Conservation (phyloP, 1,140 invertebrate genomes). For the Parasteatoda tepidariorum region DNA sequence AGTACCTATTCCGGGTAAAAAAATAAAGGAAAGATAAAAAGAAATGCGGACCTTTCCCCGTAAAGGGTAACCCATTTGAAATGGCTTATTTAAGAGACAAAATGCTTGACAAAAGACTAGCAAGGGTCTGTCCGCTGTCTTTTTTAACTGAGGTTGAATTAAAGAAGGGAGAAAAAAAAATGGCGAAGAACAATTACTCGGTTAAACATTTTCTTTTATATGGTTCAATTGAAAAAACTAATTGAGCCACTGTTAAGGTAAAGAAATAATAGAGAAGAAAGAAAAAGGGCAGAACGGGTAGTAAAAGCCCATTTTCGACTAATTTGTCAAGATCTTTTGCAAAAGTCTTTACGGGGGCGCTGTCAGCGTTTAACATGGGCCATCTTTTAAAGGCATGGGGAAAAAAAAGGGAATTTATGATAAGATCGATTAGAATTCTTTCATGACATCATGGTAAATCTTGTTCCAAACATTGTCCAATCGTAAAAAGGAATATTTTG, state of each 20-base stretch:
- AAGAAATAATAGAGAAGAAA: constrained; percentile 17
- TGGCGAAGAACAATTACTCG: constrained; percentile 55
- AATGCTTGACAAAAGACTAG: constrained; percentile 52
- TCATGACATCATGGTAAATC: too few species aligned
- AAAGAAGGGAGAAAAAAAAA: constrained; percentile 22
- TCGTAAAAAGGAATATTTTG: too few species aligned
- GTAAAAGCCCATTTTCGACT: constrained; percentile 57
- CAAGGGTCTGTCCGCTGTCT: constrained; percentile 19
- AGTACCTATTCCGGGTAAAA: background rate
- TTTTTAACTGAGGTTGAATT: background rate
- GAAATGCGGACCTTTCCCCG: constrained; percentile 4
- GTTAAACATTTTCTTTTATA: constrained; percentile 61
- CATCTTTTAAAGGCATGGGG: background rate
- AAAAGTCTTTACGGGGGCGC: background rate
- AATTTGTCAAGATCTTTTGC: constrained; percentile 54
- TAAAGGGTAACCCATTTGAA: constrained; percentile 58
- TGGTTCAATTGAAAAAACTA: constrained; percentile 60
- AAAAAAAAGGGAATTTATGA: too few species aligned
- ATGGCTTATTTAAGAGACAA: constrained; percentile 60
- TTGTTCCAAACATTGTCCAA: too few species aligned
- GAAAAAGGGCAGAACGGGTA: constrained; percentile 23
- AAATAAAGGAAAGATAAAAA: too few species aligned
- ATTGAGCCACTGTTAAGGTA: constrained; percentile 50
- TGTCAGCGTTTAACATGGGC: background rate
- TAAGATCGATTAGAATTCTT: too few species aligned